Evolutionary conservation across 2,888 invertebrate genomes (phyloP).

Genomic region (Spilosoma lubricipeda): DNA sequence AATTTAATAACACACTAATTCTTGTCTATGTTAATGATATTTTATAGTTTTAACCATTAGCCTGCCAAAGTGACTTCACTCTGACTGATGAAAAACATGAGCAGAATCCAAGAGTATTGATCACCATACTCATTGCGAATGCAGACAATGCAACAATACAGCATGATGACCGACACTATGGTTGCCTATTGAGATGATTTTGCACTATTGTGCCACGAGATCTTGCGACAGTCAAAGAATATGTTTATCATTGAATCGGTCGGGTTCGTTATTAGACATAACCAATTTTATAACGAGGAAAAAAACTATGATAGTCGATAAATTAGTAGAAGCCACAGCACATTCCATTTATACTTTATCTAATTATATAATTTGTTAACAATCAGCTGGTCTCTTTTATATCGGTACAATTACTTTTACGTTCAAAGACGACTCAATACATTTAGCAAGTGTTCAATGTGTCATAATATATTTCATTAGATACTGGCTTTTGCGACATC

Average conservation of each 20-base stretch:
- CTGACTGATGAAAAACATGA: too few species aligned
- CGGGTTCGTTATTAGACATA: background rate
- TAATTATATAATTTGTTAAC: slow-evolving; percentile 59
- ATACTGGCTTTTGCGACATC: slow-evolving; percentile 32
- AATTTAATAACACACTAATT: background rate
- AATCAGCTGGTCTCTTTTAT: slow-evolving; percentile 54
- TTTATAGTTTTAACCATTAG: too few species aligned
- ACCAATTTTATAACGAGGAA: slow-evolving; percentile 7
- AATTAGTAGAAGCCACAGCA: slow-evolving; percentile 43
- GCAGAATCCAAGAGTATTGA: too few species aligned
- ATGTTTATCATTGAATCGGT: background rate
- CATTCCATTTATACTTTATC: slow-evolving; percentile 54
- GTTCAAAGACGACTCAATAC: slow-evolving; percentile 46
- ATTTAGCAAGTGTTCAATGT: slow-evolving; percentile 44
- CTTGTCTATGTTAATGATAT: background rate
- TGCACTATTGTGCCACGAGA: background rate
- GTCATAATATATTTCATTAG: slow-evolving; percentile 34
- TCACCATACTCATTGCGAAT: too few species aligned
- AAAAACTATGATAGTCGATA: background rate
- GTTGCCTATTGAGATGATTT: too few species aligned
- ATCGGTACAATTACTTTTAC: slow-evolving; percentile 52
- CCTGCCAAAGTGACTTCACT: too few species aligned
- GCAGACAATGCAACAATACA: too few species aligned
- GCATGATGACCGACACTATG: too few species aligned
- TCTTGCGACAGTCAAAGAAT: slow-evolving; percentile 1